phyloP scores from a whole-genome alignment of 2,113 vertebrate species.

The Penelope pileata region DNA sequence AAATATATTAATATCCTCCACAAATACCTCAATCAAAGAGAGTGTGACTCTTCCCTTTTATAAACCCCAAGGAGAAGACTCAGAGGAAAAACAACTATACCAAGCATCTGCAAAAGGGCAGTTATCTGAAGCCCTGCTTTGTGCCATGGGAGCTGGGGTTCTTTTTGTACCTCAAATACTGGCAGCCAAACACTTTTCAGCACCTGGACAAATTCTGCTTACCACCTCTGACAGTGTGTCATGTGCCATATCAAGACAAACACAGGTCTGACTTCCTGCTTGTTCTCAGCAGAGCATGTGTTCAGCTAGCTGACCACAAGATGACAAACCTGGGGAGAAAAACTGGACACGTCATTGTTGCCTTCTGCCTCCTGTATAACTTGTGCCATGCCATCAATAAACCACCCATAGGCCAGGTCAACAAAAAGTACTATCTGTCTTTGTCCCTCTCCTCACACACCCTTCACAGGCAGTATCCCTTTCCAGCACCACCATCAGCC shows the following conservation, averaged over 20 bases:
- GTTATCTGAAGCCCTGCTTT: background rate
- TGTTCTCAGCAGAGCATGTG: background rate
- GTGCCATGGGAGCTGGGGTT: background rate
- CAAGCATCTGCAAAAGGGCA: background rate
- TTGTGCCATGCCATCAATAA: background rate
- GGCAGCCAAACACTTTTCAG: accelerated
- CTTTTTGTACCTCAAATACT: background rate
- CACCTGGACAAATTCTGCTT: background rate
- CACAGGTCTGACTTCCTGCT: background rate
- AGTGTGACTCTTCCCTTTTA: background rate
- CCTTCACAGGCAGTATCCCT: background rate
- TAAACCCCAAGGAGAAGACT: background rate
- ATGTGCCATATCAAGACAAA: background rate
- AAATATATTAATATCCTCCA: background rate
- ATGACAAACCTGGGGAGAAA: background rate
- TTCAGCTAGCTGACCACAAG: background rate
- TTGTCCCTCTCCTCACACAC: background rate
- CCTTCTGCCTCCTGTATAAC: background rate
- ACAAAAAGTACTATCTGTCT: background rate
- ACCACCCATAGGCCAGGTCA: background rate
- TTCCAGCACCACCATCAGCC: background rate
- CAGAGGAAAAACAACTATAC: background rate
- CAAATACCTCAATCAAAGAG: background rate
- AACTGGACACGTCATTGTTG: background rate
- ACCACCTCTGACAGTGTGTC: background rate